Conservation (phyloP, 2,888 invertebrate genomes). For the Agrilus biguttatus region DNA sequence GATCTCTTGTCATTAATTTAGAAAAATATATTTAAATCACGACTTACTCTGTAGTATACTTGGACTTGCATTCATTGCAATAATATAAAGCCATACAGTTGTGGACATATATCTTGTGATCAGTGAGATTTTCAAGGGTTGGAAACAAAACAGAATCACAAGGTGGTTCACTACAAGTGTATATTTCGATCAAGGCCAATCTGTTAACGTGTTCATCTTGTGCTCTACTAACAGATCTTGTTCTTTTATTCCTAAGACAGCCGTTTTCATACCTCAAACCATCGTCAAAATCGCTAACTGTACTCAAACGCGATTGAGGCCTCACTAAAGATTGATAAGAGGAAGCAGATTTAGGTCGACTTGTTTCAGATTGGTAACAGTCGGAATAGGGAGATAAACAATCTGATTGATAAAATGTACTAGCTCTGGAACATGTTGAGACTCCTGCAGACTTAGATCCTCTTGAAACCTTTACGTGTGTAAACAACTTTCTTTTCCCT, state of each 20-base stretch:
- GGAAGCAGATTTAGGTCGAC: too few relatives aligned
- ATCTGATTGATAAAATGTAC: background rate
- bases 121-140: constrained; percentile 8
- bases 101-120: constrained; percentile 9
- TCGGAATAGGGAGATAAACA: background rate
- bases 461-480: background rate
- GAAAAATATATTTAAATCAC: background rate
- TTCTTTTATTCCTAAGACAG: constrained; percentile 3
- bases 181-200: constrained; percentile 4
- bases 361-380: too few relatives aligned
- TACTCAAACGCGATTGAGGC: background rate
- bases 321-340: background rate
- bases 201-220: constrained; percentile 1
- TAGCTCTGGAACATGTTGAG: background rate
- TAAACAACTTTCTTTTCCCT: constrained; percentile 1
- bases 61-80: constrained; percentile 11
- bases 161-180: constrained; percentile 2
- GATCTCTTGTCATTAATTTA: too few relatives aligned
- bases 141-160: constrained; percentile 2
- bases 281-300: background rate
- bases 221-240: constrained; percentile 6
- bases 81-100: constrained; percentile 10
- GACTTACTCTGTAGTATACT: constrained; percentile 12
- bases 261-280: constrained; percentile 1
- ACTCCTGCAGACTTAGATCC: background rate